phyloP scores from a whole-genome alignment of 2,113 vertebrate genomes.

The Macquaria australasica region DNA sequence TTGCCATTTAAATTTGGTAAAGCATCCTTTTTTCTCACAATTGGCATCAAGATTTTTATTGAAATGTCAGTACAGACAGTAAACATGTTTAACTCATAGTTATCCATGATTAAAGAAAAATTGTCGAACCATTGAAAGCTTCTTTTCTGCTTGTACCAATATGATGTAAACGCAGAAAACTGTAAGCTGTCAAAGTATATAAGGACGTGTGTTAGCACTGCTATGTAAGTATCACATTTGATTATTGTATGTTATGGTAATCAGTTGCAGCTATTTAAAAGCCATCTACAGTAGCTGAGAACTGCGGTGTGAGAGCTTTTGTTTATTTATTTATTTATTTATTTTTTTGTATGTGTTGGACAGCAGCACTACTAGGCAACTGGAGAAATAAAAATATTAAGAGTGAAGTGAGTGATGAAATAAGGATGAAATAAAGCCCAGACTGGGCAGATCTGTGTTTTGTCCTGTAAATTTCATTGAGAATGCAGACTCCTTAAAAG shows the following conservation, averaged over 20 bases:
- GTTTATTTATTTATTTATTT: too few species aligned
- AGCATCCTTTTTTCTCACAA: too few species aligned
- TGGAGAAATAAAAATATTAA: neutral
- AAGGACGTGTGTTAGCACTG: neutral
- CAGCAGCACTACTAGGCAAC: neutral
- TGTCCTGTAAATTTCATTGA: constrained; percentile 10
- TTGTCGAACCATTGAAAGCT: neutral
- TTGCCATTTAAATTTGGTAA: neutral
- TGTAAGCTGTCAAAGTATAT: neutral
- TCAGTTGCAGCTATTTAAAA: constrained; percentile 5
- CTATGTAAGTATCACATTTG: neutral
- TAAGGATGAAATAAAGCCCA: constrained; percentile 22
- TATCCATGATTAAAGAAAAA: neutral
- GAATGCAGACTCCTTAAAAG: constrained; percentile 1
- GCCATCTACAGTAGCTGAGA: neutral
- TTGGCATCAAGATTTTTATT: too few species aligned
- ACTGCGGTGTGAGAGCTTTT: neutral
- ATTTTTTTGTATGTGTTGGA: neutral
- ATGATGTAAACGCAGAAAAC: neutral
- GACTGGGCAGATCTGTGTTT: neutral
- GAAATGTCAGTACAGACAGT: too few species aligned
- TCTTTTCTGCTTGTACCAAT: neutral
- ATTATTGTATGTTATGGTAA: constrained; percentile 4
- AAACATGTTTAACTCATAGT: too few species aligned
- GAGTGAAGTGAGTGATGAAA: constrained; percentile 24